Base-by-base conservation (phyloP, 1,140 invertebrate species). In the Coptotermes formosanus region DNA sequence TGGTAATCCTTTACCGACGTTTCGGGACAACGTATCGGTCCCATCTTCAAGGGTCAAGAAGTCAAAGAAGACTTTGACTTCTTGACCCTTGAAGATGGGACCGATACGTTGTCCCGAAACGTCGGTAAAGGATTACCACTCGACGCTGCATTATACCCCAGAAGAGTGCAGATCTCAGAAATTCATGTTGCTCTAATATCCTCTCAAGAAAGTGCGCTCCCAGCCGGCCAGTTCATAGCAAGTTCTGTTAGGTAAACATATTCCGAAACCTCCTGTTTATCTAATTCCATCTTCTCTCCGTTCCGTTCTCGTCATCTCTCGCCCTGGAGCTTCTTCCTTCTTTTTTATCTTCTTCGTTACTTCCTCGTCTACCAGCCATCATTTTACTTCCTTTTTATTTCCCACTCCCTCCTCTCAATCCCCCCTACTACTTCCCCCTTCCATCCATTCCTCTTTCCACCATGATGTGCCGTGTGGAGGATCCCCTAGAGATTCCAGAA, bases 321-420 rank as follows among this genome's bases (percentile, higher is more conserved):
- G 64, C 64, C 64, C 64, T 30, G n/a, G 25, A 75, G 64, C 64
- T 75, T 75, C 7, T 75, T 75, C 64, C n/a, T 75, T 75, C 64
- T 75, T 75, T 75, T 64, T 64, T 64, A 64, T 64, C 59, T 64
- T 64, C 59, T 64, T 64, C 59, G 21, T 75, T 75, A 75, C 25
- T 30, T 75, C 64, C 64, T 75, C 64, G 64, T 75, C 64, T 75
- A 30, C 64, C 64, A 8, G 64, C 64, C 64, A 75, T 75, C 64
- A 75, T 75, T 75, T 75, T 75, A 75, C 64, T 75, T 75, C 64
- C 64, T 75, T 30, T 75, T 75, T 75, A 75, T 75, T 75, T 75
- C 64, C 64, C 59, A 23, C 64, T n/a, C n/a, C 25, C 64, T 75
- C 25, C 6, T 30, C 25, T 23, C 59, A 64, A 23, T 48, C 52